Base-by-base conservation (phyloP, 1,140 invertebrate species). In the Aleiodes sp. region DNA sequence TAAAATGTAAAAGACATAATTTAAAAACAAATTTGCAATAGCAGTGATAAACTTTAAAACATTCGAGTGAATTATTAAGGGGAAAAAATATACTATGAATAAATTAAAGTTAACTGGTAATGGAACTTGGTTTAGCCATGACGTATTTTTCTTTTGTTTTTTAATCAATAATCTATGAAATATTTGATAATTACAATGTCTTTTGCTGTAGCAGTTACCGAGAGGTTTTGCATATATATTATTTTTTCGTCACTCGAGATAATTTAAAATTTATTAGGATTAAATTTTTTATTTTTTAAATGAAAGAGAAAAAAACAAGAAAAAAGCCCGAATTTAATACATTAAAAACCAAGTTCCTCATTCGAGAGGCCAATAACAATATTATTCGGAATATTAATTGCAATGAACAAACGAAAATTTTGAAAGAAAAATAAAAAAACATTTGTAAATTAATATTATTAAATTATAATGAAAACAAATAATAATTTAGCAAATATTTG, bases 291-390 rank as follows among this genome's bases (percentile, higher is more conserved):
- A 26, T 19, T 64, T 39, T n/a, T n/a, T n/a, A n/a, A n/a, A n/a
- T n/a, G n/a, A n/a, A n/a, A n/a, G n/a, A n/a, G n/a, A n/a, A n/a
- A n/a, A n/a, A n/a, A n/a, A n/a, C n/a, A n/a, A n/a, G n/a, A n/a
- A n/a, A n/a, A n/a, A n/a, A n/a, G n/a, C n/a, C 2, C 16, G n/a
- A 57, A 0, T 21, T 24, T 21, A 6, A 39, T 64, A n/a, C 19
- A 43, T 43, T 43, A 43, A 62, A 62, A 78, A 72, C 63, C 73
- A 78, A 75, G 67, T 78, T 73, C 37, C 68, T 19, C 28, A 39
- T 31, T 68, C 41, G 56, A 62, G 37, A 71, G 60, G 46, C 41
- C 56, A 72, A 76, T 75, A 75, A 70, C 73, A 73, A 75, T 64
- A 67, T 63, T 29, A 21, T 59, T 43, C 35, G 37, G 26, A 68